These are phyloP conservation scores for Arion vulgaris DNA, from an alignment of 1,140 invertebrate genomes.

Conservation along the genomic window DNA sequence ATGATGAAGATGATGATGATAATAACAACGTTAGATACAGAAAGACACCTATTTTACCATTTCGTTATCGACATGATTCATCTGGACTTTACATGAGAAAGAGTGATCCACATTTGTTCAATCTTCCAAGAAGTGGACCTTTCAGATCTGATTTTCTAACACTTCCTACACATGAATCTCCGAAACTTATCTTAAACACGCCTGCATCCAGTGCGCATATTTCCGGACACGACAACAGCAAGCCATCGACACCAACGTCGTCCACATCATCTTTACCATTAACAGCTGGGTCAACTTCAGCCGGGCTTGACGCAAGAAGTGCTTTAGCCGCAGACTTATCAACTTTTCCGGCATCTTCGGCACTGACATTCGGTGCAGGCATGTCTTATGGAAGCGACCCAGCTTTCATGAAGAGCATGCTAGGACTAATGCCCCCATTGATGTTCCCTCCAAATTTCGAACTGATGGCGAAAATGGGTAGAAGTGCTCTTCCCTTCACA, in stretches of 20 bases:
- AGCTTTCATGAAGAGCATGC: conserved; percentile 32
- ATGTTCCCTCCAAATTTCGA: conserved; percentile 44
- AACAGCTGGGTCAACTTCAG: background rate
- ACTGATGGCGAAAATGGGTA: conserved; percentile 45
- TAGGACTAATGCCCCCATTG: conserved; percentile 39
- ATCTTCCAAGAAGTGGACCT: background rate
- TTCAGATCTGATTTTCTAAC: background rate
- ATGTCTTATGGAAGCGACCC: conserved; percentile 25
- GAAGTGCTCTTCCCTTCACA: conserved; percentile 55
- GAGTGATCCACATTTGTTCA: background rate
- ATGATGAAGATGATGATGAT: background rate
- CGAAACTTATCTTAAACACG: conserved; percentile 36
- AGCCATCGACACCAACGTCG: conserved; percentile 6
- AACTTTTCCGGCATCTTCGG: conserved; percentile 15
- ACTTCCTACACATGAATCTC: background rate
- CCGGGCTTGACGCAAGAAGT: background rate
- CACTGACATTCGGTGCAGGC: conserved; percentile 19
- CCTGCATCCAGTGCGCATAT: background rate
- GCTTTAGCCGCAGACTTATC: background rate
- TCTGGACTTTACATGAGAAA: background rate
- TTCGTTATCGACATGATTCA: background rate
- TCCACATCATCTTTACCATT: conserved; percentile 1
- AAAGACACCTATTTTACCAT: background rate
- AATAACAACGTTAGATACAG: conserved; percentile 15
- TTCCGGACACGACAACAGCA: background rate